Evolutionary conservation across 2,888 invertebrate species (phyloP).

Genomic region (Holacanthella duospinosa): DNA sequence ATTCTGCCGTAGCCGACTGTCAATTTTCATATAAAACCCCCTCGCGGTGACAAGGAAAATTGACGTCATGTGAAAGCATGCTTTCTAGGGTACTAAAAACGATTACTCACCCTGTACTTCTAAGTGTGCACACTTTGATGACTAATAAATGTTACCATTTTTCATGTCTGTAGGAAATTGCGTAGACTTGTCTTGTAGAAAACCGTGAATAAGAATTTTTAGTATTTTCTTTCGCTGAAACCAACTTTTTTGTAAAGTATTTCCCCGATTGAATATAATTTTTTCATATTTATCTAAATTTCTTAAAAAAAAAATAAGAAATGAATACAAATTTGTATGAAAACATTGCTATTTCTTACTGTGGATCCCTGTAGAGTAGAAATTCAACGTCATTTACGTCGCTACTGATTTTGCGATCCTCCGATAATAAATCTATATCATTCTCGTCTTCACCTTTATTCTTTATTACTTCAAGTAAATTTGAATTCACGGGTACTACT

Average conservation of each 20-base stretch:
- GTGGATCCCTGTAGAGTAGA: not conserved
- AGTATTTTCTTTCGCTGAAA: not conserved
- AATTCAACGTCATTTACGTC: not conserved
- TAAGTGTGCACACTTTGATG: not conserved
- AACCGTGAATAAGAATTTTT: slow-evolving; percentile 28
- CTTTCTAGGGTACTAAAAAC: too few species aligned
- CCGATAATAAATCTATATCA: too few species aligned
- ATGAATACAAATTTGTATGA: not conserved
- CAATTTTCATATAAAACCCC: too few species aligned
- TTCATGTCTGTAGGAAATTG: slow-evolving; percentile 26
- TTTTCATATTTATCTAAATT: not conserved
- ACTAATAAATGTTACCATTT: slow-evolving; percentile 15
- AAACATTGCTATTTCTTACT: not conserved
- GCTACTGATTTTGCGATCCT: too few species aligned
- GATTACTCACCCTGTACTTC: too few species aligned
- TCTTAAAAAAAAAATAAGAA: not conserved
- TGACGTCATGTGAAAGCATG: too few species aligned
- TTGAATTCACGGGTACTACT: too few species aligned
- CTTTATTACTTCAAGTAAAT: too few species aligned
- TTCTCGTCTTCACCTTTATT: too few species aligned
- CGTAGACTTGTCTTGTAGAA: slow-evolving; percentile 25
- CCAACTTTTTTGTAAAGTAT: not conserved
- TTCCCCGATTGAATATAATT: not conserved
- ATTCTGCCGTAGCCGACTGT: too few species aligned
- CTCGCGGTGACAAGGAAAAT: too few species aligned